These are phyloP conservation scores for Tympanoctomys barrerae DNA, from an alignment of 2,797 vertebrate genomes.

Conservation along the genomic window DNA sequence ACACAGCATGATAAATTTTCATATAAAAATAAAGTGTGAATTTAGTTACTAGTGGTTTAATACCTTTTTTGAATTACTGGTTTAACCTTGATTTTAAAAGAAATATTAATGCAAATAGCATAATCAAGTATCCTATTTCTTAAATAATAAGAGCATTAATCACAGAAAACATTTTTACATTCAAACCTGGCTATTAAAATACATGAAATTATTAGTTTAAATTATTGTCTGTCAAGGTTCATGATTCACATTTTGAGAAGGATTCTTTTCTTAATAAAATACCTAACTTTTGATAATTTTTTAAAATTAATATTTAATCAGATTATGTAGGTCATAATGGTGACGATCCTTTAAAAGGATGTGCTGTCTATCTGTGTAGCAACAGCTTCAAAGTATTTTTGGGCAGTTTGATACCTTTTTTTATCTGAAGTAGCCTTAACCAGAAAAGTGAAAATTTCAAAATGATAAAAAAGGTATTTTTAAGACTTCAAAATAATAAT, in stretches of 20 bases:
- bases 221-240: constrained; percentile 83
- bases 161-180: constrained; percentile 87
- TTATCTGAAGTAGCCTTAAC: constrained; percentile 86
- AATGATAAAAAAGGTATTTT: constrained; percentile 82
- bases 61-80: constrained; percentile 84
- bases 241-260: constrained; percentile 86
- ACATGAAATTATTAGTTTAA: constrained; percentile 83
- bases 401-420: constrained; percentile 87
- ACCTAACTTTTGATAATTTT: constrained; percentile 88
- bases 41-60: constrained; percentile 87
- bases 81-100: constrained; percentile 81
- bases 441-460: constrained; percentile 81
- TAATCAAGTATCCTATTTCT: constrained; percentile 84
- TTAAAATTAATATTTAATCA: constrained; percentile 83
- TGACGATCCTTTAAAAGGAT: constrained; percentile 83
- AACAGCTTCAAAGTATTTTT: constrained; percentile 83
- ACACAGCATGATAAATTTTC: constrained; percentile 78
- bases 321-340: constrained; percentile 79
- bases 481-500: constrained; percentile 83
- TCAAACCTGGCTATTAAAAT: constrained; percentile 83
- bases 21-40: constrained; percentile 83
- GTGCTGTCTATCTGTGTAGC: constrained; percentile 76
- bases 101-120: constrained; percentile 80
- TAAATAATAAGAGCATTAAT: constrained; percentile 79
- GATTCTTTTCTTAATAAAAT: constrained; percentile 89